These are phyloP conservation scores for Artibeus lituratus DNA, from an alignment of 2,797 vertebrate genomes.

Conservation along the genomic window DNA sequence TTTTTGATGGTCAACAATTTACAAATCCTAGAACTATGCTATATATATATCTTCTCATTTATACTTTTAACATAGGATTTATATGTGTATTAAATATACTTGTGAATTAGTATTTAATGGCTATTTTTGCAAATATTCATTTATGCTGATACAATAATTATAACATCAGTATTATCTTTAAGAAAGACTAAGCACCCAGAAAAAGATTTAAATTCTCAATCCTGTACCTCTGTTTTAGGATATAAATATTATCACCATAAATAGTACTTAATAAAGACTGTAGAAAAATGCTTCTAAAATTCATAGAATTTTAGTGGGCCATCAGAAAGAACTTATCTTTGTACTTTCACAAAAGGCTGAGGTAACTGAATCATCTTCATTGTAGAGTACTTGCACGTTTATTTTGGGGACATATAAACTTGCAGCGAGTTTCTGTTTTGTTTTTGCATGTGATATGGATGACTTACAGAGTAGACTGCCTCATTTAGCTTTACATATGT, in stretches of 20 bases:
- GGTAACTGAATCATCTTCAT: background rate
- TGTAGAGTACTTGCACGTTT: constrained; percentile 35
- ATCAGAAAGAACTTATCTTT: constrained; percentile 50
- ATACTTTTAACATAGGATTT: constrained; percentile 74
- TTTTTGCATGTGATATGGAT: constrained; percentile 49
- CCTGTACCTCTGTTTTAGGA: constrained; percentile 64
- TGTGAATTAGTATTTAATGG: constrained; percentile 75
- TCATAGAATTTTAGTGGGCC: background rate
- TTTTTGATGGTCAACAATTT: constrained; percentile 74
- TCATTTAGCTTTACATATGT: constrained; percentile 24
- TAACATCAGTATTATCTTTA: constrained; percentile 73
- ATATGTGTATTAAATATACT: constrained; percentile 72
- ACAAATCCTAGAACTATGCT: constrained; percentile 48
- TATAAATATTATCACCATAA: constrained; percentile 19
- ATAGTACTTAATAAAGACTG: constrained; percentile 33
- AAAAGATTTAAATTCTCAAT: constrained; percentile 51
- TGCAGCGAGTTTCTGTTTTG: background rate
- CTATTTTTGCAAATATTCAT: constrained; percentile 79
- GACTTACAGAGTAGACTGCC: background rate
- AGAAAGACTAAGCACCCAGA: constrained; percentile 68
- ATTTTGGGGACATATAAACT: constrained; percentile 12
- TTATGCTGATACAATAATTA: constrained; percentile 76
- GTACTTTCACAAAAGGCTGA: background rate
- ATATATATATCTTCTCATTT: constrained; percentile 60
- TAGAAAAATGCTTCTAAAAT: constrained; percentile 20